Conservation (phyloP, 2,888 invertebrate genomes). For the Tetragonisca angustula region DNA sequence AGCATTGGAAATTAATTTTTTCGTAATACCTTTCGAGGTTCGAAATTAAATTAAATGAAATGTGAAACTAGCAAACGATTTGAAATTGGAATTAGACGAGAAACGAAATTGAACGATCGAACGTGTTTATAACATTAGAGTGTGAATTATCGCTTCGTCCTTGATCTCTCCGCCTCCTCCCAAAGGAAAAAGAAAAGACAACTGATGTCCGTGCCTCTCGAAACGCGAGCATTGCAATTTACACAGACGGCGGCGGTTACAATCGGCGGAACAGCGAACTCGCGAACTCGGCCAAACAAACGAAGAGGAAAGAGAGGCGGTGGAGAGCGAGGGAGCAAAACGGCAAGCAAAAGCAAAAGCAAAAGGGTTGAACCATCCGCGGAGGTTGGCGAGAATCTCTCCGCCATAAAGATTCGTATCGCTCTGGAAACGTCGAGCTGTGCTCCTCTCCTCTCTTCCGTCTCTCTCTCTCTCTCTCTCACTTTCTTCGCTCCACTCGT, state of each 20-base stretch:
- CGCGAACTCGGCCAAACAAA: slow-evolving; percentile 21
- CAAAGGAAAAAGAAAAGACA: no score
- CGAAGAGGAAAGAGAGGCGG: slow-evolving; percentile 1
- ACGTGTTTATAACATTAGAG: no score
- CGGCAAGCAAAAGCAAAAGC: slow-evolving; percentile 29
- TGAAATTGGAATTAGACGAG: no score
- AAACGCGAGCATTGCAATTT: slow-evolving; percentile 27
- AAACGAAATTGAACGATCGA: no score
- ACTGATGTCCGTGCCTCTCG: background rate
- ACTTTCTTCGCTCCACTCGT: background rate
- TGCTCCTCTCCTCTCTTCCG: slow-evolving; percentile 30
- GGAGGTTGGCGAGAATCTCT: slow-evolving; percentile 66
- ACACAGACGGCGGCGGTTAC: background rate
- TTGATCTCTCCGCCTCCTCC: no score
- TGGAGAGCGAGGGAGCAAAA: slow-evolving; percentile 28
- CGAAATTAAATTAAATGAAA: no score
- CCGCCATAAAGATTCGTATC: slow-evolving; percentile 77
- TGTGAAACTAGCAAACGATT: no score
- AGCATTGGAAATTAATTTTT: no score
- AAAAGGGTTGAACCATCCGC: slow-evolving; percentile 35
- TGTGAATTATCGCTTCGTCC: no score
- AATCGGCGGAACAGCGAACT: slow-evolving; percentile 16
- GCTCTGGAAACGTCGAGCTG: slow-evolving; percentile 69
- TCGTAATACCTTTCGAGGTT: no score
- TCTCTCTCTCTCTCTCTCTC: slow-evolving; percentile 1